A percentile compares a stretch with the other conserved stretches of the same genome.
These are phyloP conservation scores for Spea bombifrons DNA, from an alignment of 2,113 vertebrate species.

Conservation along the genomic window DNA sequence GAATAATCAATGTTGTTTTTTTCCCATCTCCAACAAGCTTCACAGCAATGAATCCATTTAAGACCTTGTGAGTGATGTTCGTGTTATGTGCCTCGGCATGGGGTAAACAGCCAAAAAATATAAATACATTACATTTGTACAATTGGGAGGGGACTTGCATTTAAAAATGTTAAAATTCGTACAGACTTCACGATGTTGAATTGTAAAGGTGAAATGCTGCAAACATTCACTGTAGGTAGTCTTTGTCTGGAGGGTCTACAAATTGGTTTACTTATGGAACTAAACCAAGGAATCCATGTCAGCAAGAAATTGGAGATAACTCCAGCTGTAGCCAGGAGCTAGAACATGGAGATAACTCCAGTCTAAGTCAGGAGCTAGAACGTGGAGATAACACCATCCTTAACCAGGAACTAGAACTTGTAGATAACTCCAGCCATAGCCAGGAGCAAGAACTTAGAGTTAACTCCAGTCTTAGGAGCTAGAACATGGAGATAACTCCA, in stretches of 20 bases:
- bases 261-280: neutral
- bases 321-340: neutral
- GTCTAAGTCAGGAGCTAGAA: neutral
- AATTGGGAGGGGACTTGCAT: conserved; percentile 10
- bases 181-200: neutral
- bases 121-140: neutral
- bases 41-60: conserved; percentile 34
- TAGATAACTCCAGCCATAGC: too few species aligned
- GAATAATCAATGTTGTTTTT: conserved; percentile 1
- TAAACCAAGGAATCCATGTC: neutral
- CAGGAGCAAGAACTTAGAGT: too few species aligned
- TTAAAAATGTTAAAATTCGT: conserved; percentile 47
- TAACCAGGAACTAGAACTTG: too few species aligned
- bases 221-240: neutral
- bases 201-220: neutral
- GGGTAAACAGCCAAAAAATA: conserved; percentile 1
- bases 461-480: too few species aligned
- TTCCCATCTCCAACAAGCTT: conserved; percentile 10
- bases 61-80: conserved; percentile 42
- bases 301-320: too few species aligned
- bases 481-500: too few species aligned
- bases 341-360: neutral
- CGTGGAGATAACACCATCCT: neutral
- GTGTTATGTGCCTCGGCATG: neutral
- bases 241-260: neutral